Percentiles rank a stretch among this genome's conserved stretches.
Evolutionary conservation across 2,113 vertebrate genomes (phyloP).

Genomic region (Zosterops borbonicus): DNA sequence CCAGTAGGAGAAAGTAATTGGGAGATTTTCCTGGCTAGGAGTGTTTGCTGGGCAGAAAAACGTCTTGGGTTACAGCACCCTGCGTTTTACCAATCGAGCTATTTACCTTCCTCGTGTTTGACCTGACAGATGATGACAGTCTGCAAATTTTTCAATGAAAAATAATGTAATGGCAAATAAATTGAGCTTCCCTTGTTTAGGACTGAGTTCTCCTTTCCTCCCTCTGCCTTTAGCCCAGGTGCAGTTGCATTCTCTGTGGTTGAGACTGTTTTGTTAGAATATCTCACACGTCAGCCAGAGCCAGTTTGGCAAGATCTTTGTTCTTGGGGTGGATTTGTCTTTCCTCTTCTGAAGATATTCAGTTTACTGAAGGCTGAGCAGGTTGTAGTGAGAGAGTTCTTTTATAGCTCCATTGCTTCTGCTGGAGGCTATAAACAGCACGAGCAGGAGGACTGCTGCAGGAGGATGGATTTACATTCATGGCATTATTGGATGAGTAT

Average conservation of each 20-base stretch:
- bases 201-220: background rate
- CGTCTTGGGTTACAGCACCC: fast-evolving
- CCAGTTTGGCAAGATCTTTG: background rate
- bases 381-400: slow-evolving; percentile 23
- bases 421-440: slow-evolving; percentile 26
- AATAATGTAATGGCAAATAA: background rate
- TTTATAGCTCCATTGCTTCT: background rate
- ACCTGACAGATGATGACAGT: background rate
- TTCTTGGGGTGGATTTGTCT: background rate
- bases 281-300: background rate
- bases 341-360: background rate
- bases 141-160: background rate
- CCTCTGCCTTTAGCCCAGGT: background rate
- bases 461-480: background rate
- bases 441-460: background rate
- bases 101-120: background rate
- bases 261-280: background rate
- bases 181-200: background rate
- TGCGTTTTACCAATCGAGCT: background rate
- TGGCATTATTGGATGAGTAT: background rate
- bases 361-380: background rate
- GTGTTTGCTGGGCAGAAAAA: background rate
- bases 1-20: background rate
- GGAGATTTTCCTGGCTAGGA: background rate
- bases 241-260: fast-evolving